Base-by-base conservation (phyloP, 2,113 vertebrate species). In the Scolopax mira region DNA sequence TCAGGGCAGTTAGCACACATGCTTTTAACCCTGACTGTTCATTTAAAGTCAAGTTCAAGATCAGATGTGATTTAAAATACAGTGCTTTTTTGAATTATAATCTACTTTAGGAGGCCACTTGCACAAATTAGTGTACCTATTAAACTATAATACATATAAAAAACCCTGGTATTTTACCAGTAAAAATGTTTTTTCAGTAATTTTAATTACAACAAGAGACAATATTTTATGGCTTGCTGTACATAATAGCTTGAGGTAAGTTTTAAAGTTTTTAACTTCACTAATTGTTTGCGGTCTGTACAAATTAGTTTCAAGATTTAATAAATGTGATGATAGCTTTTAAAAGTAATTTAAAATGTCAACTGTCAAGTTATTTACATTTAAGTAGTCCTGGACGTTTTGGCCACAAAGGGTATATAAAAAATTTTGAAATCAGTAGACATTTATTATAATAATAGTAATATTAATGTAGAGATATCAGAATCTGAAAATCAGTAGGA, bases 371-470 rank as follows among this genome's bases (percentile, higher is more conserved):
- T 51, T 88, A 57, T 17, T 79, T 79, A 74, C 54, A 61, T 66
- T 71, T 62, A 25, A 66, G 18, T 46, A 62, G 6, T 37, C 21
- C 27, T 58, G 24, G 55, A 58, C 11, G 17, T 13, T 89, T 73
- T 81, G 18, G 9, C 9, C 9, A n/a, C 21, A 51, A 18, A 22
- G 3, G 9, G 15, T n/a, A n/a, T 1, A 0, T 22, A 2, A 79
- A 89, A 81, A 75, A 27, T 24, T 49, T 14, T 66, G 27, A 75
- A 91, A 79, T 2, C 5, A 49, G 7, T 51, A 84, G 88, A 28
- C 0, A 27, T 48, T 70, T 58, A 25, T 51, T 62, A 7, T 25
- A 57, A n/a, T 35, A 84, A 48, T 4, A 77, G 27, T 35, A 83
- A 70, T 30, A 30, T 70, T 49, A 80, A 78, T 18, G 3, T 22